A percentile compares a stretch with the other conserved stretches of the same genome.
These are phyloP conservation scores for Lates japonicus DNA, from an alignment of 2,797 vertebrate species.

Conservation along the genomic window DNA sequence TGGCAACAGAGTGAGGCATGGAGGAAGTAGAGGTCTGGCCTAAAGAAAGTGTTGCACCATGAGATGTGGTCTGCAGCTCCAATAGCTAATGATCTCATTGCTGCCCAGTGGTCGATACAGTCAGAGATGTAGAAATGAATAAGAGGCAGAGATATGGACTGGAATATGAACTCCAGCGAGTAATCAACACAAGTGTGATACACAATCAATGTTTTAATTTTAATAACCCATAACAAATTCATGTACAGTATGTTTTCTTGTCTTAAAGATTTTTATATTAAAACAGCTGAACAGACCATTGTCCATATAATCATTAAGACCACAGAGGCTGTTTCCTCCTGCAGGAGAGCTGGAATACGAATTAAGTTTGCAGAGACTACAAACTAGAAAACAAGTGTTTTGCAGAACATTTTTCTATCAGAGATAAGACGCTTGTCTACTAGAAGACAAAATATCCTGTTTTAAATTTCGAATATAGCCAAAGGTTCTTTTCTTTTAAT, in stretches of 20 bases:
- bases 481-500: slow-evolving; percentile 39
- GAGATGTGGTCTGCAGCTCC: slow-evolving; percentile 73
- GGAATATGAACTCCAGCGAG: slow-evolving; percentile 35
- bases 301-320: not conserved
- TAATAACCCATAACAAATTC: not conserved
- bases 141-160: slow-evolving; percentile 42
- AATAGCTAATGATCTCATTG: slow-evolving; percentile 77
- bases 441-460: slow-evolving; percentile 26
- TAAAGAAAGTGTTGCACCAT: slow-evolving; percentile 74
- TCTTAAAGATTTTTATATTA: not conserved
- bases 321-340: not conserved
- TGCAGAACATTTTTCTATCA: slow-evolving; percentile 4
- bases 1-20: slow-evolving; percentile 78
- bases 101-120: slow-evolving; percentile 74
- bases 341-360: slow-evolving; percentile 7
- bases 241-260: not conserved
- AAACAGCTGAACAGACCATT: not conserved
- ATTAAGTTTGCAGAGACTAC: slow-evolving; percentile 8
- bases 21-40: slow-evolving; percentile 73
- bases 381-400: slow-evolving; percentile 12
- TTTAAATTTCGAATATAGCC: slow-evolving; percentile 17
- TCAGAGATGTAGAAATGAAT: slow-evolving; percentile 59
- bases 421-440: not conserved
- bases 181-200: slow-evolving; percentile 20
- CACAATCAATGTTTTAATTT: not conserved